A percentile compares a stretch with the other conserved stretches of the same genome.
Conservation (phyloP, 1,140 invertebrate genomes). For the Mycetomoellerius zeteki region DNA sequence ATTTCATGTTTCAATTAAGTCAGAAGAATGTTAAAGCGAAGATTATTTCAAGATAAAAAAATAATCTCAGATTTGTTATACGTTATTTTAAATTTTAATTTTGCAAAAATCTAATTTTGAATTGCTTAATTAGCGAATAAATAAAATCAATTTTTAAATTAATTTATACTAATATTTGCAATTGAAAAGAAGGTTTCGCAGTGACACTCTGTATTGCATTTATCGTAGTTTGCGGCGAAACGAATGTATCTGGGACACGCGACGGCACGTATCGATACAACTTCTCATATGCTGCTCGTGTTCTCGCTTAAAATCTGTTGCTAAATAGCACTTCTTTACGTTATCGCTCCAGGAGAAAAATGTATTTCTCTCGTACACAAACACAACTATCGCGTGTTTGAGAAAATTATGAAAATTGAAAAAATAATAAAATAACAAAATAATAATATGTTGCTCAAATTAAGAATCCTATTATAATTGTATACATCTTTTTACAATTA, state of each 20-base stretch:
- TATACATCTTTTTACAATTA: background rate
- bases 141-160: background rate
- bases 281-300: conserved; percentile 24
- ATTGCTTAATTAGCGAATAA: background rate
- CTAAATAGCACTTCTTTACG: conserved; percentile 1
- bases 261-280: conserved; percentile 51
- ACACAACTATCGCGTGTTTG: background rate
- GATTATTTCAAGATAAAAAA: background rate
- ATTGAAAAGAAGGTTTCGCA: background rate
- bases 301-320: conserved; percentile 32
- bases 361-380: conserved; percentile 2
- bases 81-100: background rate
- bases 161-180: background rate
- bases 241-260: conserved; percentile 54
- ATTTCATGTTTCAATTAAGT: background rate
- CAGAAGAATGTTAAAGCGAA: background rate
- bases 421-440: background rate
- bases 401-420: background rate
- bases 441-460: background rate
- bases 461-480: background rate
- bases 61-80: background rate
- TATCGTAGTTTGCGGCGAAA: conserved; percentile 38
- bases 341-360: background rate
- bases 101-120: background rate
- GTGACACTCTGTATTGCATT: conserved; percentile 21